These are phyloP conservation scores for Ambastaia sidthimunki DNA, from an alignment of 2,797 vertebrate genomes.

Conservation along the genomic window DNA sequence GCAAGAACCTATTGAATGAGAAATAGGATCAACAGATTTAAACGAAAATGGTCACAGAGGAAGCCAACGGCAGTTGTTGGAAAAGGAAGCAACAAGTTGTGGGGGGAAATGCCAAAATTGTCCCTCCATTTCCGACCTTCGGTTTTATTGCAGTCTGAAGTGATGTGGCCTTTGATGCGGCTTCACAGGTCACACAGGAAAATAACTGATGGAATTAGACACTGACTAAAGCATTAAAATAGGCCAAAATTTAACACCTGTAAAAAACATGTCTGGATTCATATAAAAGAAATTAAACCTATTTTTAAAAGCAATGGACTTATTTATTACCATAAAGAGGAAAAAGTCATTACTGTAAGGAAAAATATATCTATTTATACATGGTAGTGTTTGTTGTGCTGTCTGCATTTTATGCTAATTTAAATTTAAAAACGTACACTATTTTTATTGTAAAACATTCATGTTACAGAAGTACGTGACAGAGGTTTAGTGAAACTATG, in stretches of 20 bases:
- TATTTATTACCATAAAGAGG: no score
- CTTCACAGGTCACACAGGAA: constrained; percentile 4
- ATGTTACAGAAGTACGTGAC: not conserved
- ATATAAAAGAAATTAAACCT: no score
- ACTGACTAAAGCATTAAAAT: not conserved
- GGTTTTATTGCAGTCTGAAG: constrained; percentile 51
- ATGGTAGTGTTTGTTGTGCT: not conserved
- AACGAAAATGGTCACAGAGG: constrained; percentile 28
- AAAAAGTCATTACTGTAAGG: no score
- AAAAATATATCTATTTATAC: not conserved
- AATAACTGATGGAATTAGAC: not conserved
- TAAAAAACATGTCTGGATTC: not conserved
- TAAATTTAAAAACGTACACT: not conserved
- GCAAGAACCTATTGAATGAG: not conserved
- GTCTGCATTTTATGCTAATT: not conserved
- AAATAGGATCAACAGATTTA: constrained; percentile 11
- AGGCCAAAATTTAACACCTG: not conserved
- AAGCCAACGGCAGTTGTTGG: constrained; percentile 38
- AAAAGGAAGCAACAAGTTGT: constrained; percentile 56
- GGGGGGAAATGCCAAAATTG: constrained; percentile 58
- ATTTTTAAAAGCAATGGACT: no score
- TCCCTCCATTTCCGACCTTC: constrained; percentile 50
- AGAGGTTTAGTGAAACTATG: no score
- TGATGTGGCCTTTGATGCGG: not conserved
- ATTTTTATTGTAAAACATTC: not conserved